These are phyloP conservation scores for Saccostrea glomerata DNA, from an alignment of 1,140 invertebrate species.

Conservation along the genomic window DNA sequence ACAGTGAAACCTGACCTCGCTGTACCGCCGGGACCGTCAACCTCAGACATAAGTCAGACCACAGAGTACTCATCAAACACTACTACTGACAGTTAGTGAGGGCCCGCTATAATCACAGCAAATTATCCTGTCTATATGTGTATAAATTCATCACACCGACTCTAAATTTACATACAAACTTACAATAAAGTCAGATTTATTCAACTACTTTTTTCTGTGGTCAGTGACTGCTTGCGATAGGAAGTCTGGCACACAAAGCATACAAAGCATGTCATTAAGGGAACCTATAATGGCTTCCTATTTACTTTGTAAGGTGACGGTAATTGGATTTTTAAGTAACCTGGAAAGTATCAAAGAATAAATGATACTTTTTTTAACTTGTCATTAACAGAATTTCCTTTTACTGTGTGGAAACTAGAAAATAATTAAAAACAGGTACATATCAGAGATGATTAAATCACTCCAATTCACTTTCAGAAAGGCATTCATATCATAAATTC, in stretches of 20 bases:
- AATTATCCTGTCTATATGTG: slow-evolving; percentile 3
- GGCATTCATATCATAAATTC: no score
- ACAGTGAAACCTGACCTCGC: not conserved
- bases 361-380: not conserved
- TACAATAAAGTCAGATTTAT: not conserved
- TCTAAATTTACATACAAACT: not conserved
- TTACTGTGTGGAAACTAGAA: no score
- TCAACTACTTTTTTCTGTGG: not conserved
- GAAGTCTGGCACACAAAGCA: not conserved
- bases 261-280: not conserved
- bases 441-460: no score
- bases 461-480: no score
- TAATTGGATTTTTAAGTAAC: not conserved
- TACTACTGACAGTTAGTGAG: not conserved
- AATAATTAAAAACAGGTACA: no score
- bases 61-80: not conserved
- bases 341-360: not conserved
- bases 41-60: not conserved
- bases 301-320: not conserved
- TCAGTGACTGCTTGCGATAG: not conserved
- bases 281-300: not conserved
- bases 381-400: not conserved
- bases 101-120: not conserved
- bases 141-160: not conserved
- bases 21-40: not conserved